These are phyloP conservation scores for Acanthococcus lagerstroemiae DNA, from an alignment of 2,888 invertebrate species.

Conservation along the genomic window DNA sequence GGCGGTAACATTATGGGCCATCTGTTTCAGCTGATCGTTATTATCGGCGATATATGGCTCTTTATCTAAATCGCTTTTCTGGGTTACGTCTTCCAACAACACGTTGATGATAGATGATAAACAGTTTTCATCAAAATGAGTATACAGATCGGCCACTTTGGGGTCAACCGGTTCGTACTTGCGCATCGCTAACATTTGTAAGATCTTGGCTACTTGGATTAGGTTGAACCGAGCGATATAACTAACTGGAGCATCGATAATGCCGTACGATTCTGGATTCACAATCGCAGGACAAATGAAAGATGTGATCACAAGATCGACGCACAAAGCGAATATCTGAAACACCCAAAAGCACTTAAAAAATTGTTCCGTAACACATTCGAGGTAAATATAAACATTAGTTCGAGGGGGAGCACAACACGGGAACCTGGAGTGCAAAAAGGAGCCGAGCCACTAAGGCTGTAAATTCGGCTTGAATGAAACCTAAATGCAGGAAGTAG, in stretches of 20 bases:
- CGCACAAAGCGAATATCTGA: conserved; percentile 57
- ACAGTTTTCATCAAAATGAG: conserved; percentile 67
- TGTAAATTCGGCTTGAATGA: too few relatives aligned
- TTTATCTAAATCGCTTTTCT: conserved; percentile 39
- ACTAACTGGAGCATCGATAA: conserved; percentile 84
- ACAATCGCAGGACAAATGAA: conserved; percentile 95
- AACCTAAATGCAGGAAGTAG: too few relatives aligned
- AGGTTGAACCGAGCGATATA: conserved; percentile 82
- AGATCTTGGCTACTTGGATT: conserved; percentile 81
- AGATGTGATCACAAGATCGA: conserved; percentile 83
- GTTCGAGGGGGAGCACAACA: too few relatives aligned
- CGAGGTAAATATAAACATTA: conserved; percentile 5
- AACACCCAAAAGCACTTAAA: conserved; percentile 14
- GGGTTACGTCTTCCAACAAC: conserved; percentile 47
- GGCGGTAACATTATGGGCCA: conserved; percentile 51
- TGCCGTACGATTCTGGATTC: conserved; percentile 89
- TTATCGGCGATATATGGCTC: conserved; percentile 45
- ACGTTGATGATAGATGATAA: conserved; percentile 68
- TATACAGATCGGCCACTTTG: conserved; percentile 64
- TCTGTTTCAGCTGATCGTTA: conserved; percentile 47
- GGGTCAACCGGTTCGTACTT: conserved; percentile 70
- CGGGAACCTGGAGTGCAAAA: too few relatives aligned
- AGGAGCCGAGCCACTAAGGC: too few relatives aligned
- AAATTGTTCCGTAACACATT: conserved; percentile 22
- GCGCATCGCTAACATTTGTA: conserved; percentile 80